Conservation (phyloP, 2,888 invertebrate genomes). For the Lymantria monacha region DNA sequence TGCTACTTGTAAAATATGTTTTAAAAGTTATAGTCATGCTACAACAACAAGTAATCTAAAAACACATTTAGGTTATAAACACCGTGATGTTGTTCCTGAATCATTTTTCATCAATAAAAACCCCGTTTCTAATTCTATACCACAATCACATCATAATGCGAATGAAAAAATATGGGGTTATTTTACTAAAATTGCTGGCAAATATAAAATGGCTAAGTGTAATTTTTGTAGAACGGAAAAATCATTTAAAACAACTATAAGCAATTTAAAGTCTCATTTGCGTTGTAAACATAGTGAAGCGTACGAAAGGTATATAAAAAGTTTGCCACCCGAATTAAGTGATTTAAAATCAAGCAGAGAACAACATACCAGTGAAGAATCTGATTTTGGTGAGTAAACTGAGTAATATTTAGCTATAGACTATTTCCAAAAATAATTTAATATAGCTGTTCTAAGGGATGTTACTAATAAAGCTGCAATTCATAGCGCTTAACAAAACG, state of each 20-base stretch:
- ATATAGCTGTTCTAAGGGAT: no score
- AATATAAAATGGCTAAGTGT: neutral
- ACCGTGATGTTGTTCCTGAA: neutral
- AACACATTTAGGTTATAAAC: conserved; percentile 1
- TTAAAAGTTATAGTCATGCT: neutral
- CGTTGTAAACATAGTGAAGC: neutral
- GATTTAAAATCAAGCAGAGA: no score
- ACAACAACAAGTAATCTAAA: conserved; percentile 7
- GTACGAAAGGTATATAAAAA: neutral
- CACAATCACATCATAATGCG: neutral
- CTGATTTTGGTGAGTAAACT: no score
- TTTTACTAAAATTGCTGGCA: neutral
- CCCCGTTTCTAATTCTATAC: neutral
- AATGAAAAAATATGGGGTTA: neutral
- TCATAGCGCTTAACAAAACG: no score
- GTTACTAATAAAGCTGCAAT: no score
- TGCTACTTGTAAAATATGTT: conserved; percentile 3
- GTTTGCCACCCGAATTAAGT: neutral
- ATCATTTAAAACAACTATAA: neutral
- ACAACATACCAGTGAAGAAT: no score
- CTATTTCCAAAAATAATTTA: no score
- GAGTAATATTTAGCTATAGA: no score
- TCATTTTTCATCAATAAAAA: neutral
- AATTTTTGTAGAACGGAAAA: conserved; percentile 1
- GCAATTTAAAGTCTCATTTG: conserved; percentile 1